These are phyloP conservation scores for Urophycis tenuis DNA, from an alignment of 2,797 vertebrate species.

Conservation along the genomic window DNA sequence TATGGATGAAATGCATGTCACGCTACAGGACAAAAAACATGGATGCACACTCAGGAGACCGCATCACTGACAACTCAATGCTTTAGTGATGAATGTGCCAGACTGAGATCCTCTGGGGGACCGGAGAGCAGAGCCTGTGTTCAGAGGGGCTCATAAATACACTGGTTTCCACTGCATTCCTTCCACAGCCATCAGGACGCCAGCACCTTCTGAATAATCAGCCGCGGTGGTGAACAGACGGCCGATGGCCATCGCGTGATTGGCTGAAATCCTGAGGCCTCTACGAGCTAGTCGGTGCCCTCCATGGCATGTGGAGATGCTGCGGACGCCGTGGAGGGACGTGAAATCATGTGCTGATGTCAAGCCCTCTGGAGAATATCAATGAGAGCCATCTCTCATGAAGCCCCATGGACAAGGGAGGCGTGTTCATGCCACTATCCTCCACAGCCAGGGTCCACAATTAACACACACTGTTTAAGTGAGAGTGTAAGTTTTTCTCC, in stretches of 20 bases:
- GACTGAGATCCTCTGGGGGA: too few species aligned
- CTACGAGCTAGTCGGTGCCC: neutral
- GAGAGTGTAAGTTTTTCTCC: too few species aligned
- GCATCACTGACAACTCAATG: neutral
- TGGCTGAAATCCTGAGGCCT: neutral
- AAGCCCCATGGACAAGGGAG: too few species aligned
- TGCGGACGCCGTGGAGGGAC: neutral
- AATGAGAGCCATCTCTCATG: neutral
- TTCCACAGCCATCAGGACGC: neutral
- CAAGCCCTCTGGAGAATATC: neutral
- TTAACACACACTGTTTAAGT: too few species aligned
- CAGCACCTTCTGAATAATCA: neutral
- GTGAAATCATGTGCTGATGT: too few species aligned
- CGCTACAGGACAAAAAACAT: neutral
- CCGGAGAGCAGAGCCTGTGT: neutral
- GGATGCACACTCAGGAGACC: neutral
- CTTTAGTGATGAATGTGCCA: neutral
- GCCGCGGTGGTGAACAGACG: neutral
- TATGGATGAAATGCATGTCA: constrained; percentile 51
- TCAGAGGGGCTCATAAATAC: neutral
- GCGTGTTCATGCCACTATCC: too few species aligned
- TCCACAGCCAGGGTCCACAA: too few species aligned
- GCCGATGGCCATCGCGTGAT: neutral
- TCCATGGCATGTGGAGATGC: too few species aligned
- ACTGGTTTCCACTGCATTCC: neutral